Base-by-base conservation (phyloP, 1,140 invertebrate genomes). In the Bombus pyrosoma region DNA sequence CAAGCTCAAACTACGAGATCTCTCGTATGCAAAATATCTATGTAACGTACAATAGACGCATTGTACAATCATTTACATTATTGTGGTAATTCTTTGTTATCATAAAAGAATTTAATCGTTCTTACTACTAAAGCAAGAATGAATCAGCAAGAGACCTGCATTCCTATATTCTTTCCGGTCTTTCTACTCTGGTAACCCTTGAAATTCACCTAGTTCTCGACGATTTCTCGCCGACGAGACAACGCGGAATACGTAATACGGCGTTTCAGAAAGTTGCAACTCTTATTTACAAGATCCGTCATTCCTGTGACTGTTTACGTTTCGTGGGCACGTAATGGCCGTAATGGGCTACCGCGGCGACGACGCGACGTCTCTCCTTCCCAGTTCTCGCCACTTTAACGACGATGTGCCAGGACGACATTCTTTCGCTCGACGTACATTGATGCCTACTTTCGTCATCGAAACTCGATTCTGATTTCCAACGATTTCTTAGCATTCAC, bases 371-470 rank as follows among this genome's bases (percentile, higher is more conserved):
- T 53, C 47, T 81, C 68, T 85, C 75, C 39, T 71, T 68, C 39
- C 53, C 77, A 78, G 37, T 79, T 75, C 13, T 72, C 18, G 62
- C 28, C 64, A 71, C 39, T 59, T 74, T n/a, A 43, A 1, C 62
- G 28, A 3, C 32, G 57, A 78, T 41, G 68, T 64, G 83, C 53
- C 73, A 71, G 57, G 74, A 87, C 85, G 69, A 34, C 79, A 90
- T 89, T 89, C 89, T 85, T 89, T 85, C 74, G 53, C 73, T 39
- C 28, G 32, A 47, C 81, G 59, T 62, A 15, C 74, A 84, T 57
- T 32, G 79, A 83, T 75, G 64, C 64, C 68, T 41, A 57, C 78
- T 90, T 80, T 90, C 88, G 59, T 87, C 86, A 87, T 90, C 64
- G 64, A 69, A 68, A 69, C 69, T 80, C 83, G 34, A 79, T 83